Evolutionary conservation across 2,797 vertebrate genomes (phyloP).

Genomic region (Sebastes reedi): DNA sequence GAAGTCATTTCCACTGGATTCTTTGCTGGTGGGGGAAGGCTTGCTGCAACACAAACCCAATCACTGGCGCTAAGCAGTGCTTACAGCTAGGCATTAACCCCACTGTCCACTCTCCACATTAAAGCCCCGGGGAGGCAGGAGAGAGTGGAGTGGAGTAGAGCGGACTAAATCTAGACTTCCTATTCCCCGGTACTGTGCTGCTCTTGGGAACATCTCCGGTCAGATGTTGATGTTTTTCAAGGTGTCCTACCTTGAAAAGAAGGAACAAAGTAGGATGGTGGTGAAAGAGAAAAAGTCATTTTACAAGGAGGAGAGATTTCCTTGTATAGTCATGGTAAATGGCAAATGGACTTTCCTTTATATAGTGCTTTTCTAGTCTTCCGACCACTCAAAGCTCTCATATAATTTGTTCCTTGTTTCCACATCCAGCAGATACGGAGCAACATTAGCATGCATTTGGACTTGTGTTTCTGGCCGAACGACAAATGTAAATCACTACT

Average conservation of each 20-base stretch:
- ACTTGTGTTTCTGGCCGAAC: neutral
- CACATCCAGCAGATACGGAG: neutral
- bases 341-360: too few species aligned
- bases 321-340: neutral
- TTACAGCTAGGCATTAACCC: slow-evolving; percentile 83
- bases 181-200: slow-evolving; percentile 31
- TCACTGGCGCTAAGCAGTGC: slow-evolving; percentile 78
- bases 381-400: too few species aligned
- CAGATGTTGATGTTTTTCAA: slow-evolving; percentile 54
- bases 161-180: slow-evolving; percentile 75
- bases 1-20: slow-evolving; percentile 80
- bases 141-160: slow-evolving; percentile 63
- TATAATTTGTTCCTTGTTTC: neutral
- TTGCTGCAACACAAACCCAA: slow-evolving; percentile 76
- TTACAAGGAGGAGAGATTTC: neutral
- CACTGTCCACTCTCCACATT: slow-evolving; percentile 74
- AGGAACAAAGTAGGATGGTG: neutral
- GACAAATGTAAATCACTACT: too few species aligned
- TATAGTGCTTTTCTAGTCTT: too few species aligned
- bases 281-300: slow-evolving; percentile 3
- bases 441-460: neutral
- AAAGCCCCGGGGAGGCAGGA: slow-evolving; percentile 69
- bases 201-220: slow-evolving; percentile 57
- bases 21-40: slow-evolving; percentile 70
- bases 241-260: slow-evolving; percentile 64